Evolutionary conservation across 2,113 vertebrate species (phyloP).

Genomic region (Rostratula benghalensis): DNA sequence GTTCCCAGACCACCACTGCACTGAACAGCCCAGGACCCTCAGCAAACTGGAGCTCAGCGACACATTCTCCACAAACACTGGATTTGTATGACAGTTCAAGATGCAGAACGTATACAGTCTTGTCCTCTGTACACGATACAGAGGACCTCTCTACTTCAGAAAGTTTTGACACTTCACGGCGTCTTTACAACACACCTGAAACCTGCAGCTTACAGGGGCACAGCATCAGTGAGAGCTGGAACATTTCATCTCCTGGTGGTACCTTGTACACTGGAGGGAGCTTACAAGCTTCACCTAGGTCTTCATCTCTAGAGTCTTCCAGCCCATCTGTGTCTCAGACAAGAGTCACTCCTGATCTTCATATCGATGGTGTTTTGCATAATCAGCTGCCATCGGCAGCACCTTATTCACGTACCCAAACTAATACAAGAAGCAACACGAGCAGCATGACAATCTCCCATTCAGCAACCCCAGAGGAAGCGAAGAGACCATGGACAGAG

Average conservation of each 20-base stretch:
- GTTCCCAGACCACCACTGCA: not conserved
- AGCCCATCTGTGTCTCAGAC: not conserved
- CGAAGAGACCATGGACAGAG: not conserved
- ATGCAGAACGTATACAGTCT: not conserved
- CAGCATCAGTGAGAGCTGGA: not conserved
- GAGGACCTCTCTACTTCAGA: not conserved
- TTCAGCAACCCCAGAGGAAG: not conserved
- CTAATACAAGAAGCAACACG: not conserved
- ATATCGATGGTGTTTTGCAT: not conserved
- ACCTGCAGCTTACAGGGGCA: not conserved
- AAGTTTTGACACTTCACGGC: not conserved
- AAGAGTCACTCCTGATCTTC: not conserved
- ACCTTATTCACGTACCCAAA: slow-evolving; percentile 33
- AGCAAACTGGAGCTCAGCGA: not conserved
- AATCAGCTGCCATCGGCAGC: slow-evolving; percentile 1
- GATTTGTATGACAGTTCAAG: not conserved
- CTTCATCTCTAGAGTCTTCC: not conserved
- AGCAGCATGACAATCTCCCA: not conserved
- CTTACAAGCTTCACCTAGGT: not conserved
- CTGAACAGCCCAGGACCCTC: not conserved
- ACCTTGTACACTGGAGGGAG: not conserved
- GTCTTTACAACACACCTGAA: not conserved
- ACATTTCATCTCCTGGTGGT: not conserved
- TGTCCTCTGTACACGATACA: slow-evolving; percentile 24
- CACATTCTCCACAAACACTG: not conserved